Evolutionary conservation across 2,888 invertebrate genomes (phyloP), one percentile per base, ranked within the genome.

Genomic region (Dorcus parallelipipedus): DNA sequence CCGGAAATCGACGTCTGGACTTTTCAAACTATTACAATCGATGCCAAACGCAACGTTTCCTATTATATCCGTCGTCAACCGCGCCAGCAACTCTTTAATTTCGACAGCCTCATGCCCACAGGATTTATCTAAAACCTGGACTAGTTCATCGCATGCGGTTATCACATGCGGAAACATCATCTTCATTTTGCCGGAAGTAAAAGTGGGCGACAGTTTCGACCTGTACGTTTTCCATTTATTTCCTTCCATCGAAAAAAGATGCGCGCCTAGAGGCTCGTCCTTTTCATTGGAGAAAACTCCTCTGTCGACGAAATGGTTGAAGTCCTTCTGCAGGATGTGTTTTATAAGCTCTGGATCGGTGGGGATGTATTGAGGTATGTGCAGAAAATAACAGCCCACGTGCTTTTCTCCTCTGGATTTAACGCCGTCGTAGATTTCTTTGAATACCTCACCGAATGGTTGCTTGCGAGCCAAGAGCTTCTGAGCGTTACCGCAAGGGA

Each of bases 1-100:
- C 14, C 65, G 49, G 70, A 86, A 85, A 58, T 81, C 79, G 0
- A 82, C 78, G 58, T 83, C 76, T 0, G 81, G 75, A 67, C 81
- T 78, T 48, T 79, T 76, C 47, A 85, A 79, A 14, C 82, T 81
- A 61, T 85, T 81, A 61, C 82, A 81, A 60, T 84, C 82, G 6
- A 86, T 77, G 17, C 85, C 86, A 67, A 86, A 85, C 9, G 83
- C 84, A 55, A 83, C 81, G 39, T 80, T 81, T 0, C 81, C 82
- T 20, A 85, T 83, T 3, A 84, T 81, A 66, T 85, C 84, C 75
- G 83, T 82, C 0, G 83, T 79, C 64, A 82, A 84, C 61, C 80
- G 80, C 4, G 81, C 82, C 58, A 80, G 79, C 52, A 82, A 74
- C 38, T 83, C 81, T 2, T 81, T 70, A 4, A 61, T 51, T 10